Conservation (phyloP, 2,797 vertebrate genomes). For the Aotus griseimembra region DNA sequence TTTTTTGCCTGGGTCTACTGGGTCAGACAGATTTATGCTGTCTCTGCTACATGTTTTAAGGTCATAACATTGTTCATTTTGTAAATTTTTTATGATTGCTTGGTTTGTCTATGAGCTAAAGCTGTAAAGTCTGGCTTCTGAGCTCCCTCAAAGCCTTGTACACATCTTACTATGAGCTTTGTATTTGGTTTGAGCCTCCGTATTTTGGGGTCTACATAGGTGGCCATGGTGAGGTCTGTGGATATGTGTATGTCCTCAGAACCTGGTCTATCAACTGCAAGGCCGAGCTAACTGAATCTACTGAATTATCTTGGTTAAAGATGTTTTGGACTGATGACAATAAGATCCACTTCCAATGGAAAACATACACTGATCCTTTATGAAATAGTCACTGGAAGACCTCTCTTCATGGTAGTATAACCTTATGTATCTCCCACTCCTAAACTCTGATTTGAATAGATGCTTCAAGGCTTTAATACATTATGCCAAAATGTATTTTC, state of each 20-base stretch:
- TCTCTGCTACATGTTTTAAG: neutral
- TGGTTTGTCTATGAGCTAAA: neutral
- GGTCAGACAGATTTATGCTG: neutral
- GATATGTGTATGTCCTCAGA: neutral
- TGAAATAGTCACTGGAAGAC: no score
- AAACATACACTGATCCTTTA: no score
- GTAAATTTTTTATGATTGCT: neutral
- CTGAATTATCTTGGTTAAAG: no score
- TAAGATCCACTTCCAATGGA: no score
- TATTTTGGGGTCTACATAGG: neutral
- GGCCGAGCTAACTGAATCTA: neutral
- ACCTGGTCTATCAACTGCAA: neutral
- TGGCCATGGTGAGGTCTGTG: neutral
- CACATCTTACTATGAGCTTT: neutral
- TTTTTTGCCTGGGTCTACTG: neutral
- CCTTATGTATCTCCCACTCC: no score
- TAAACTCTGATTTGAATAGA: no score
- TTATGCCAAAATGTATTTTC: no score
- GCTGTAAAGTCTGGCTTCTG: neutral
- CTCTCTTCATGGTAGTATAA: no score
- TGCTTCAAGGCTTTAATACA: no score
- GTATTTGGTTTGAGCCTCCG: neutral
- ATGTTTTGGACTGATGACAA: no score
- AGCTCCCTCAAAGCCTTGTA: neutral
- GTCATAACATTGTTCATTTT: neutral